These are phyloP conservation scores for Antheraea pernyi DNA, from an alignment of 1,140 invertebrate species.

Conservation along the genomic window DNA sequence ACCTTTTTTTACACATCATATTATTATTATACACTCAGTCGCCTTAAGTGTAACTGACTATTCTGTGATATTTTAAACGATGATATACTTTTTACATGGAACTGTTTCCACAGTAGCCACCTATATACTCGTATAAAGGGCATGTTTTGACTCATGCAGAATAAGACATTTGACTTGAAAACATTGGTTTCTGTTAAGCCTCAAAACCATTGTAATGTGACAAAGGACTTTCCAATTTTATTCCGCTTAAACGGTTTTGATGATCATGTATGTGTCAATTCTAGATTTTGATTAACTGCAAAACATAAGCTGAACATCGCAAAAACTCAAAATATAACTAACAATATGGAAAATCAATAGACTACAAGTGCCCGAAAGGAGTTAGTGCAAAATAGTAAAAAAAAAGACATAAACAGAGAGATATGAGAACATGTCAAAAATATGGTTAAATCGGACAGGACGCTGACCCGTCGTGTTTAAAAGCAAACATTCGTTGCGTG, in stretches of 20 bases:
- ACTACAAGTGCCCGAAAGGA: neutral
- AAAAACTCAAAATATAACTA: neutral
- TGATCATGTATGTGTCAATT: neutral
- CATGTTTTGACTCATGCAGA: too few relatives aligned
- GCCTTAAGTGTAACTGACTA: too few relatives aligned
- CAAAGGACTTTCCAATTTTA: neutral
- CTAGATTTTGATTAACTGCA: neutral
- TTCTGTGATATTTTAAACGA: too few relatives aligned
- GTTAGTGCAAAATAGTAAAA: constrained; percentile 22
- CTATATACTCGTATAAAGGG: too few relatives aligned
- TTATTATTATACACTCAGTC: too few relatives aligned
- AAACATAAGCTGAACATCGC: neutral
- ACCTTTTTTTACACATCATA: too few relatives aligned
- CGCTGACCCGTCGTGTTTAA: constrained; percentile 54
- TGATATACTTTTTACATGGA: too few relatives aligned
- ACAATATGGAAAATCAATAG: neutral
- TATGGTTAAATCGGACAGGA: constrained; percentile 65
- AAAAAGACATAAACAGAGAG: constrained; percentile 19
- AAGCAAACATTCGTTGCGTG: constrained; percentile 39
- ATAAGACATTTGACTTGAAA: too few relatives aligned
- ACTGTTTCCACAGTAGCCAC: too few relatives aligned
- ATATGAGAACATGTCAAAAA: constrained; percentile 45
- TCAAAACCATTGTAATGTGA: neutral
- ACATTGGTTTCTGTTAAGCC: neutral
- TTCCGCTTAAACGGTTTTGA: neutral